Evolutionary conservation across 2,888 invertebrate species (phyloP).

Genomic region (Drosophila helvetica): DNA sequence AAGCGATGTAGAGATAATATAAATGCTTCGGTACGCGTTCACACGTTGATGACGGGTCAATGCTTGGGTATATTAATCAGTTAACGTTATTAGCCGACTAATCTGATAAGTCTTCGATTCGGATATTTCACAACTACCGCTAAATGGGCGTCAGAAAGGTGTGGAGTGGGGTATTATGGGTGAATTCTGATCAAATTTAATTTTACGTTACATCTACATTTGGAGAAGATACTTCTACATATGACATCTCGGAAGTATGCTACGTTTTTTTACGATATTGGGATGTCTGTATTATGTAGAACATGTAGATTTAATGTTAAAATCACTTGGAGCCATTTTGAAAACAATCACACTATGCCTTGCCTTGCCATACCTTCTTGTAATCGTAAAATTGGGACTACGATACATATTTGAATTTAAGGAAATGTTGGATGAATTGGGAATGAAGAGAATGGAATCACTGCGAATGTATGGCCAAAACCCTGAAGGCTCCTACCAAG

Average conservation of each 20-base stretch:
- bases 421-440: too few relatives aligned
- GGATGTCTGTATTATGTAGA: too few relatives aligned
- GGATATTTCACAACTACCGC: conserved; percentile 3
- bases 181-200: conserved; percentile 3
- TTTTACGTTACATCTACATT: neutral
- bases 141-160: neutral
- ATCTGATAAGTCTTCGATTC: neutral
- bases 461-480: neutral
- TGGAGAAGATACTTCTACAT: neutral
- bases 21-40: neutral
- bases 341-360: too few relatives aligned
- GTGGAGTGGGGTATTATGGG: neutral
- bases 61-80: neutral
- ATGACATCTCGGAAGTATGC: neutral
- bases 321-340: too few relatives aligned
- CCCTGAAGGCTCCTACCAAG: too few relatives aligned
- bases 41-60: neutral
- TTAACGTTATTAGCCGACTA: neutral
- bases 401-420: neutral
- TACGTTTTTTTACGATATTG: neutral
- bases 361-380: too few relatives aligned
- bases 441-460: too few relatives aligned
- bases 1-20: neutral
- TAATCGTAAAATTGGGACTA: too few relatives aligned
- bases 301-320: too few relatives aligned